Evolutionary conservation across 2,888 invertebrate species (phyloP), one percentile per base, ranked within the genome.

Genomic region (Gerris lacustris): DNA sequence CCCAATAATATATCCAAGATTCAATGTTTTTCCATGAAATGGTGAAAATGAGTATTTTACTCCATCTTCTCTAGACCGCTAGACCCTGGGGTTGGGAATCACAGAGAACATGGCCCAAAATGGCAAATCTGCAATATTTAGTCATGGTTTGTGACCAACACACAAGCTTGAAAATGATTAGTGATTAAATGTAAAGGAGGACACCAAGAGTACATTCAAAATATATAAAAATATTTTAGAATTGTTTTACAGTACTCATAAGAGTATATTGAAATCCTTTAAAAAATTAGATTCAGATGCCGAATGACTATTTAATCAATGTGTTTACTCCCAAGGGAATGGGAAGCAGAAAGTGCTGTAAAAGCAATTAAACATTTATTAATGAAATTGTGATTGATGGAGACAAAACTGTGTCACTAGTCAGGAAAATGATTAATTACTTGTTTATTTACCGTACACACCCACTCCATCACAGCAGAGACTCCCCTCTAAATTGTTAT

Each of bases 231-330:
- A 9, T 15, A 66, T 73, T n/a, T 44, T 73, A 5, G 6, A 69
- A 15, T 45, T 63, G 67, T 62, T 73, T 11, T 72, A 73, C 7
- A n/a, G 15, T 11, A 69, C 67, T 0, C 75, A 77, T 68, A 62
- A 74, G 15, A 75, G 75, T 0, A 70, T 76, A 69, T 74, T 75
- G 17, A 76, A 75, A 72, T 73, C 71, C 64, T 68, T 73, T 17
- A 74, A 18, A 31, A 18, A 67, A 15, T 44, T 67, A 9, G 5
- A 67, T 44, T 11, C 44, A 31, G n/a, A 67, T 15, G 43, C 5
- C 2, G 45, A 67, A 44, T 18, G 2, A 31, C 44, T 67, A 67
- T 17, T 44, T 31, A 67, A 44, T 11, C 2, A 44, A 44, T 67
- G 45, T 44, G 67, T 31, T 43, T n/a, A 71, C 63, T 66, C 69